These are phyloP conservation scores for Antedon mediterranea DNA, from an alignment of 53 echinoderm and acorn worm species.

Conservation along the genomic window DNA sequence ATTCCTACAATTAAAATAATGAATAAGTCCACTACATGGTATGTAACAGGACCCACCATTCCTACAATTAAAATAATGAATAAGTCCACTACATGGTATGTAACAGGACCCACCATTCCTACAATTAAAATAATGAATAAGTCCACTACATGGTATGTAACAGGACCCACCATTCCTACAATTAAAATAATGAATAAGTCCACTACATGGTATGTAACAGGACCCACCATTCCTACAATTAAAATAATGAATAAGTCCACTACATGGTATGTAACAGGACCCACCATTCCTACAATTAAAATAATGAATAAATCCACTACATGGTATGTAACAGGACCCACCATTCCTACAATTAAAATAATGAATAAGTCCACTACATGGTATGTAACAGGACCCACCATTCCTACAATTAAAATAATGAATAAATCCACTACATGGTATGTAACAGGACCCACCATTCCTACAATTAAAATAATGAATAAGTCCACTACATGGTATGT, in stretches of 20 bases:
- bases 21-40: constrained; percentile 41
- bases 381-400: constrained; percentile 32
- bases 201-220: constrained; percentile 45
- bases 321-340: constrained; percentile 37
- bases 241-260: constrained; percentile 18
- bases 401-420: constrained; percentile 13
- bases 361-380: constrained; percentile 43
- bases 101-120: constrained; percentile 45
- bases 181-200: constrained; percentile 9
- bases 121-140: background rate
- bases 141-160: constrained; percentile 42
- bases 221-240: constrained; percentile 24
- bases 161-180: constrained; percentile 34
- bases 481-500: constrained; percentile 41
- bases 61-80: constrained; percentile 10
- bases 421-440: constrained; percentile 37
- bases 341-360: constrained; percentile 16
- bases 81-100: constrained; percentile 38
- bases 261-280: constrained; percentile 42
- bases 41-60: constrained; percentile 38
- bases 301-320: constrained; percentile 30
- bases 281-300: constrained; percentile 20
- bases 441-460: constrained; percentile 37
- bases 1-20: constrained; percentile 13
- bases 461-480: constrained; percentile 11